Conservation (phyloP, 2,888 invertebrate species). For the Mythimna vitellina region DNA sequence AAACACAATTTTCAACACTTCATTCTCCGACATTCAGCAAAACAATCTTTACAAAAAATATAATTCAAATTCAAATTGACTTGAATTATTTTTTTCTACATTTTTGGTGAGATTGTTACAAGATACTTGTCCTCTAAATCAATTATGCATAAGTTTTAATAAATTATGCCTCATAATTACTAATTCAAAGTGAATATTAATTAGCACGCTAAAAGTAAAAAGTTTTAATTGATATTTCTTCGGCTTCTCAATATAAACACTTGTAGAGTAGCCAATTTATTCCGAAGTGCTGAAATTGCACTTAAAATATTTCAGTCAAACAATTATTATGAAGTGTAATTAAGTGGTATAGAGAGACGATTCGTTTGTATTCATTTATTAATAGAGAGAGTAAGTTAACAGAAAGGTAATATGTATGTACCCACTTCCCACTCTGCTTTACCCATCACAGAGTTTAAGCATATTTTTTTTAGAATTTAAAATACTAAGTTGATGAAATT, state of each 20-base stretch:
- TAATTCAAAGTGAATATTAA: constrained; percentile 29
- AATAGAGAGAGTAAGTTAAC: background rate
- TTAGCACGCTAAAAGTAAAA: constrained; percentile 32
- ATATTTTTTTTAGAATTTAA: no score
- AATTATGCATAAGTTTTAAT: constrained; percentile 8
- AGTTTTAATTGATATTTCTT: constrained; percentile 55
- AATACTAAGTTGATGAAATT: background rate
- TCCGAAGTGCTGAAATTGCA: constrained; percentile 38
- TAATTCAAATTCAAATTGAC: no score
- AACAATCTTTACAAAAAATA: no score
- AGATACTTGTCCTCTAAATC: background rate
- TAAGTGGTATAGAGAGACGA: background rate
- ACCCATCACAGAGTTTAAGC: no score
- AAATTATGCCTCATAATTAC: constrained; percentile 6
- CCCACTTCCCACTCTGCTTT: background rate
- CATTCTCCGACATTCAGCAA: no score
- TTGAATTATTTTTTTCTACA: no score
- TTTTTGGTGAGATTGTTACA: no score
- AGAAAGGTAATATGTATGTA: background rate
- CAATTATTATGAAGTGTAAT: constrained; percentile 8
- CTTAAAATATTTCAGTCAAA: constrained; percentile 20
- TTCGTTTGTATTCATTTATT: background rate
- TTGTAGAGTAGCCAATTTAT: constrained; percentile 35
- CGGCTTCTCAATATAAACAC: constrained; percentile 35
- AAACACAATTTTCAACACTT: no score